phyloP scores from a whole-genome alignment of 2,113 vertebrate genomes.

The Oncorhynchus nerka region DNA sequence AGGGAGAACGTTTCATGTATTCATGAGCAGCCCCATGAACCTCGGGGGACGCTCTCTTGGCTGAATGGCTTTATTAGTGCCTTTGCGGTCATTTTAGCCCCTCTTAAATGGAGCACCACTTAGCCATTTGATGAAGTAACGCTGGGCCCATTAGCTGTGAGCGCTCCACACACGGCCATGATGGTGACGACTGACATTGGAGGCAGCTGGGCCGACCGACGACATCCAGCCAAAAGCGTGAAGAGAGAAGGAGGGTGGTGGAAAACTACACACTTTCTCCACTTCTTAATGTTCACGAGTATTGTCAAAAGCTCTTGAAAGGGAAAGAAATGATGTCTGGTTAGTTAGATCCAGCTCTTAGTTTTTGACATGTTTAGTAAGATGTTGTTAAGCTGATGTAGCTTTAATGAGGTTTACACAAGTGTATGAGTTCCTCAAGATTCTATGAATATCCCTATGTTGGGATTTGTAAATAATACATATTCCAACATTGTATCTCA shows the following conservation, averaged over 20 bases:
- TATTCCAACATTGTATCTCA: too few species aligned
- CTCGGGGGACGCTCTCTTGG: slow-evolving; percentile 48
- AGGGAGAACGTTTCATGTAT: slow-evolving; percentile 53
- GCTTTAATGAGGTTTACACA: too few species aligned
- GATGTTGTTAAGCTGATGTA: not conserved
- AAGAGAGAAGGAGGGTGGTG: slow-evolving; percentile 22
- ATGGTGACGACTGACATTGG: slow-evolving; percentile 75
- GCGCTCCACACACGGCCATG: slow-evolving; percentile 51
- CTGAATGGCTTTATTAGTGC: slow-evolving; percentile 75
- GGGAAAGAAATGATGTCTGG: not conserved
- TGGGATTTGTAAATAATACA: too few species aligned
- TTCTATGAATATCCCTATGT: too few species aligned
- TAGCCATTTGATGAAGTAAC: slow-evolving; percentile 78
- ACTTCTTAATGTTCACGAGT: not conserved
- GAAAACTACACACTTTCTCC: slow-evolving; percentile 15
- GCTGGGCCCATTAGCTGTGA: slow-evolving; percentile 72
- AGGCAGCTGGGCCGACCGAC: slow-evolving; percentile 72
- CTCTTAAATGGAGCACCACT: slow-evolving; percentile 75
- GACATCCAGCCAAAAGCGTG: slow-evolving; percentile 42
- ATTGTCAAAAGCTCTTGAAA: not conserved
- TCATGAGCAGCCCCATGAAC: slow-evolving; percentile 50
- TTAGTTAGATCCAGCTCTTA: not conserved
- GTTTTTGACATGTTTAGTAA: not conserved
- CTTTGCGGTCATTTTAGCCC: slow-evolving; percentile 65
- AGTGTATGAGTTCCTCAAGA: too few species aligned